Evolutionary conservation across 2,113 vertebrate species (phyloP).

Genomic region (Malurus cyaneus): DNA sequence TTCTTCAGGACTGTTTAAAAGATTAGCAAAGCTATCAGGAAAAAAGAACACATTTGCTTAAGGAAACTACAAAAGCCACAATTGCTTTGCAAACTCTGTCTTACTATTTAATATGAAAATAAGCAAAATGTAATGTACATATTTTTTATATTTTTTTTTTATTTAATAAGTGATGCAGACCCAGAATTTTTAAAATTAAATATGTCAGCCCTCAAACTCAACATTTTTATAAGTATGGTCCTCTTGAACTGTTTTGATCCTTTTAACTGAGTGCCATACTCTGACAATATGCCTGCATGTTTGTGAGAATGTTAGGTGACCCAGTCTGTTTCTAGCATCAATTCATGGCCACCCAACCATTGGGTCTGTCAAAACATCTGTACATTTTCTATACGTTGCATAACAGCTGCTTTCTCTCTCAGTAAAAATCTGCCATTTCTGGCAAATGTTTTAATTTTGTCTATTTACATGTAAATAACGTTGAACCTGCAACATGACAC

Average conservation of each 20-base stretch:
- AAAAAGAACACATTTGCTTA: constrained; percentile 97
- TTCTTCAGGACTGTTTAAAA: constrained; percentile 87
- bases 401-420: constrained; percentile 95
- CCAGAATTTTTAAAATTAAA: constrained; percentile 87
- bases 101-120: constrained; percentile 99
- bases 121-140: constrained; percentile 99
- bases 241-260: constrained; percentile 77
- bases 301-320: constrained; percentile 72
- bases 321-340: constrained; percentile 53
- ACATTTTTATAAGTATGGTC: constrained; percentile 81
- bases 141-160: constrained; percentile 85
- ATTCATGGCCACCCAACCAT: constrained; percentile 72
- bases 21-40: constrained; percentile 96
- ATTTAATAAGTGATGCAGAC: constrained; percentile 97
- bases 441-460: constrained; percentile 86
- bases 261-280: constrained; percentile 79
- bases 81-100: constrained; percentile 99
- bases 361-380: constrained; percentile 89
- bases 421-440: constrained; percentile 90
- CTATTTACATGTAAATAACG: constrained; percentile 99
- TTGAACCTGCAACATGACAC: constrained; percentile 99
- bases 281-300: constrained; percentile 69
- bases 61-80: constrained; percentile 99
- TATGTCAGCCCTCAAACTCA: constrained; percentile 85
- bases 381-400: constrained; percentile 98